phyloP scores from a whole-genome alignment of 2,113 vertebrate species.

The Probosciger aterrimus region DNA sequence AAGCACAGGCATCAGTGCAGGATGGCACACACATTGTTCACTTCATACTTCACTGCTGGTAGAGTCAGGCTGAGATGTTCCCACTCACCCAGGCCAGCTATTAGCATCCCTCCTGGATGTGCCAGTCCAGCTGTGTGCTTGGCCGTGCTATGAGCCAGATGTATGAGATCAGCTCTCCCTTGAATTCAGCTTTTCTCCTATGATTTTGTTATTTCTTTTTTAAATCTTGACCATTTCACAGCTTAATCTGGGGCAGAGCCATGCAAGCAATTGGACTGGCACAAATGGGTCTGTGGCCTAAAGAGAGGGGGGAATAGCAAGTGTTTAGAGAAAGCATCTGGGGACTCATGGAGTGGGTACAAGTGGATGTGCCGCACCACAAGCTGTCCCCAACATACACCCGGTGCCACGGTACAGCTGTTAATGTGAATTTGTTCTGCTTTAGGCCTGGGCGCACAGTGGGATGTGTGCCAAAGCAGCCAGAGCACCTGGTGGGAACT shows the following conservation, averaged over 20 bases:
- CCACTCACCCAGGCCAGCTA: background rate
- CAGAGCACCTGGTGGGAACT: conserved; percentile 55
- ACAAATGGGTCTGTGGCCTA: background rate
- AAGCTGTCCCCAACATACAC: background rate
- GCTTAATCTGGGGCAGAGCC: background rate
- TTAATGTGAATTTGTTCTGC: conserved; percentile 11
- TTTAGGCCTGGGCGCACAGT: background rate
- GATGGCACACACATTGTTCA: background rate
- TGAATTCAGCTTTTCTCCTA: background rate
- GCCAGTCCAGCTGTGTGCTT: background rate
- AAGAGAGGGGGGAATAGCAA: background rate
- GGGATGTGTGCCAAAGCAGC: background rate
- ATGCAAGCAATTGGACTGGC: background rate
- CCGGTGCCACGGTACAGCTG: background rate
- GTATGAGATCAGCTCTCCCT: background rate
- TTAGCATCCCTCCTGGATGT: background rate
- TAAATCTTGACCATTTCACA: background rate
- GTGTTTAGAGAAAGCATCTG: background rate
- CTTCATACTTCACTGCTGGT: background rate
- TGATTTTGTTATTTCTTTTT: background rate
- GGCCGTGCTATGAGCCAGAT: background rate
- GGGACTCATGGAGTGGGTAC: background rate
- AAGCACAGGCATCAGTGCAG: background rate
- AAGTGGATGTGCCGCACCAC: background rate
- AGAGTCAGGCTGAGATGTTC: background rate